Evolutionary conservation across 2,797 vertebrate species (phyloP), one percentile per base, ranked within the genome.

Genomic region (Novumbra hubbsi): DNA sequence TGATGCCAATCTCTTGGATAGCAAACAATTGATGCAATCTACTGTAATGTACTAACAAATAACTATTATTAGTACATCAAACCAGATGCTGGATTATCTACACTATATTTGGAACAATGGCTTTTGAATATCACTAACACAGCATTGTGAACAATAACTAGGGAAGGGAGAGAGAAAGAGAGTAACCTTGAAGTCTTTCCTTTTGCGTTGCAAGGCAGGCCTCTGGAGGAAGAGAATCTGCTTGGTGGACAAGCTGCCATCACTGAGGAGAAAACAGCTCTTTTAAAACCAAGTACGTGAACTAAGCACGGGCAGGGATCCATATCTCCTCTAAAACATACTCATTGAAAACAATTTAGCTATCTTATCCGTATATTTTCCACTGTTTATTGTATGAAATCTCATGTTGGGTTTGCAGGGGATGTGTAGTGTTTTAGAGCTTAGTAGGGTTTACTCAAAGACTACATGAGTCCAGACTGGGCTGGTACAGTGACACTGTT

Each of bases 201-300:
- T 97, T 94, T 95, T 97, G 86, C 96, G 95, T 88, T 95, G 95
- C 89, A 98, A 88, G 83, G 94, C 85, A 0, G 97, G 96, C 90
- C 97, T 96, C 95, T 98, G 97, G 86, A 99, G 96, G 89, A 99
- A 99, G 80, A 99, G 95, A 83, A 99, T 96, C 88, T 99, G 97
- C 93, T 99, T 98, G 82, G 97, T 99, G 87, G 96, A 96, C 87
- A 99, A 87, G 83, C 93, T 96, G 63, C 97, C 97, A 70, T 99
- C 97, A 81, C 97, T 99, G 88, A 71, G 74, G 77, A 83, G 76
- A 81, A 62, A 93, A 92, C 68, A 75, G 73, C 82, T 68, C 70
- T 78, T 82, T 84, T 68, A 52, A 62, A 8, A 74, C 70, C 21
- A 24, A 9, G 55, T 24, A 21, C n/a, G 24, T 57, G 8, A 57